These are phyloP conservation scores for Amphiprion clarkii DNA, from an alignment of 2,797 vertebrate species.

Conservation along the genomic window DNA sequence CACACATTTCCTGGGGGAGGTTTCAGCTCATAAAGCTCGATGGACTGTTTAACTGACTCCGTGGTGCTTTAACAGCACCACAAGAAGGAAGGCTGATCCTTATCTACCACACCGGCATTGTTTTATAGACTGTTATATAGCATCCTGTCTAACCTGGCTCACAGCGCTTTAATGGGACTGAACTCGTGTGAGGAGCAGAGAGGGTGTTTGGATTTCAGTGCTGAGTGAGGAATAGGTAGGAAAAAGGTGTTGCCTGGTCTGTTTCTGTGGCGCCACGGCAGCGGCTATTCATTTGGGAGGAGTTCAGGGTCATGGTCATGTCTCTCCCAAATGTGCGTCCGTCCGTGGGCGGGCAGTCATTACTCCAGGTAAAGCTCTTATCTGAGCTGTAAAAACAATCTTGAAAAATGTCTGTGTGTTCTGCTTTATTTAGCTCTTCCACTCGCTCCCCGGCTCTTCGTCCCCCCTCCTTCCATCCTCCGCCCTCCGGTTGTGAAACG, in stretches of 20 bases:
- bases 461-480: conserved; percentile 29
- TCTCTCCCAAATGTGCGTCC: conserved; percentile 12
- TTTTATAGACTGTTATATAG: conserved; percentile 56
- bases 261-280: conserved; percentile 46
- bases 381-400: conserved; percentile 66
- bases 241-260: conserved; percentile 60
- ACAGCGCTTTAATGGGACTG: conserved; percentile 29
- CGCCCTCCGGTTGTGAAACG: conserved; percentile 65
- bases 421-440: conserved; percentile 34
- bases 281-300: conserved; percentile 61
- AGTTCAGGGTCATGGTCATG: conserved; percentile 66
- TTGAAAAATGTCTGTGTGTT: conserved; percentile 50
- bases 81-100: conserved; percentile 58
- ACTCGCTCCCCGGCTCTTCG: background rate
- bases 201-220: conserved; percentile 50
- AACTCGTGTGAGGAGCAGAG: conserved; percentile 28
- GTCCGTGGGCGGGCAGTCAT: conserved; percentile 10
- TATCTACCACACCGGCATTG: conserved; percentile 63
- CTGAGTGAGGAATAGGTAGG: conserved; percentile 56
- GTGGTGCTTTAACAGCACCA: conserved; percentile 50
- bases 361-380: conserved; percentile 51
- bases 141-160: conserved; percentile 52
- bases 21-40: conserved; percentile 63
- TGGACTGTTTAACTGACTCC: conserved; percentile 51
- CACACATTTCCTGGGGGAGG: conserved; percentile 52